phyloP scores from a whole-genome alignment of 1,140 invertebrate genomes.

The Phymorhynchus buccinoides region DNA sequence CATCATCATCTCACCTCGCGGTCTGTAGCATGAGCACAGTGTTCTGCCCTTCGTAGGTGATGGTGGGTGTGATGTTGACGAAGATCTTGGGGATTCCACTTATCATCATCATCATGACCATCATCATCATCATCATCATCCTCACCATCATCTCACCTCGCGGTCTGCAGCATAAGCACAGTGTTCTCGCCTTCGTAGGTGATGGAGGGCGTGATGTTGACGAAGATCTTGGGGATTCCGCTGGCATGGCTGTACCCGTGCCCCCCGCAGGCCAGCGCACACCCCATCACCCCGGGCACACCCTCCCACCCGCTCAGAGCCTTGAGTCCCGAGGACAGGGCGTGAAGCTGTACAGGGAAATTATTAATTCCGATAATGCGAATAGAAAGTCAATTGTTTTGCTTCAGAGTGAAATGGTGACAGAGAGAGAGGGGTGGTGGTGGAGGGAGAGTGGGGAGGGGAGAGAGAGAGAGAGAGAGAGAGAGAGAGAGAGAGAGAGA shows the following conservation, averaged over 20 bases:
- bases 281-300: conserved; percentile 82
- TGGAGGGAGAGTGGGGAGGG: neutral
- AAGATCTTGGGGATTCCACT: conserved; percentile 90
- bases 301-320: conserved; percentile 85
- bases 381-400: too few species aligned
- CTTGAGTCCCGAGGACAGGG: conserved; percentile 91
- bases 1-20: conserved; percentile 83
- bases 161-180: conserved; percentile 90
- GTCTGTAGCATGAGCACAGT: conserved; percentile 92
- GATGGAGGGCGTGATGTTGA: conserved; percentile 85
- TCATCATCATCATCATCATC: too few species aligned
- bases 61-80: conserved; percentile 85
- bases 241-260: conserved; percentile 92
- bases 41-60: conserved; percentile 96
- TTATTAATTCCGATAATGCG: too few species aligned
- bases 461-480: neutral
- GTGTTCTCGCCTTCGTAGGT: conserved; percentile 98
- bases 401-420: too few species aligned
- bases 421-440: neutral
- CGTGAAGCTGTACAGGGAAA: conserved; percentile 81
- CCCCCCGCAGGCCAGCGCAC: conserved; percentile 90
- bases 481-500: neutral
- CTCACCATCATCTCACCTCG: conserved; percentile 76
- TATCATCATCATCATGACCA: too few species aligned
- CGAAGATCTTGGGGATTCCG: conserved; percentile 88